A percentile compares a stretch with the other conserved stretches of the same genome.
These are phyloP conservation scores for Pseudomyrmex cubaensis DNA, from an alignment of 1,140 invertebrate species.

Conservation along the genomic window DNA sequence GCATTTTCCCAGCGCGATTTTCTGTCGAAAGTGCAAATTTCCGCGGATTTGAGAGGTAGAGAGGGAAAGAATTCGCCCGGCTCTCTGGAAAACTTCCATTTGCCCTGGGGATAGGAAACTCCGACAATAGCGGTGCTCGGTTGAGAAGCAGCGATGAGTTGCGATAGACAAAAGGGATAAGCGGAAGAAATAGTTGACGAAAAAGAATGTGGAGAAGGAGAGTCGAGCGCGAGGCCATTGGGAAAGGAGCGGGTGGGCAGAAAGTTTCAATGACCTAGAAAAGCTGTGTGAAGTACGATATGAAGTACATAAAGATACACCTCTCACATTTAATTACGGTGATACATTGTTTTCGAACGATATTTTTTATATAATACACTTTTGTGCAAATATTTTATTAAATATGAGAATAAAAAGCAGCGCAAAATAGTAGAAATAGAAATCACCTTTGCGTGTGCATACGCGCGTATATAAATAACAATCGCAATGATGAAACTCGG, in stretches of 20 bases:
- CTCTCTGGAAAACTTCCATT: constrained; percentile 61
- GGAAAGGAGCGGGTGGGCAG: neutral
- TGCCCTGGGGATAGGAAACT: constrained; percentile 49
- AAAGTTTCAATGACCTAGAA: constrained; percentile 23
- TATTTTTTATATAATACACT: neutral
- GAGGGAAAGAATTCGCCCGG: constrained; percentile 18
- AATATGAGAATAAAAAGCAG: neutral
- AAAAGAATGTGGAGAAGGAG: neutral
- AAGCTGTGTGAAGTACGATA: neutral
- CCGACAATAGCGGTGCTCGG: constrained; percentile 13
- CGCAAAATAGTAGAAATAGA: no score
- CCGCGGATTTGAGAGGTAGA: neutral
- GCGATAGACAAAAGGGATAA: constrained; percentile 36
- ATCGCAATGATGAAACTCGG: constrained; percentile 8
- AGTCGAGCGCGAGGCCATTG: constrained; percentile 11
- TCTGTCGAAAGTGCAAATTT: constrained; percentile 54
- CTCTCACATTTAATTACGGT: neutral
- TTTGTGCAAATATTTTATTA: neutral
- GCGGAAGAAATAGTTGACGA: constrained; percentile 29
- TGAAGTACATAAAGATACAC: neutral
- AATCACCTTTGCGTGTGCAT: no score
- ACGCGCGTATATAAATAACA: neutral
- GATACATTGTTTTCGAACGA: no score
- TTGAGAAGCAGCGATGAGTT: constrained; percentile 29
- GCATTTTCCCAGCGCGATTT: constrained; percentile 25